Conservation (phyloP, 1,140 invertebrate genomes). For the Trialeurodes vaporariorum region DNA sequence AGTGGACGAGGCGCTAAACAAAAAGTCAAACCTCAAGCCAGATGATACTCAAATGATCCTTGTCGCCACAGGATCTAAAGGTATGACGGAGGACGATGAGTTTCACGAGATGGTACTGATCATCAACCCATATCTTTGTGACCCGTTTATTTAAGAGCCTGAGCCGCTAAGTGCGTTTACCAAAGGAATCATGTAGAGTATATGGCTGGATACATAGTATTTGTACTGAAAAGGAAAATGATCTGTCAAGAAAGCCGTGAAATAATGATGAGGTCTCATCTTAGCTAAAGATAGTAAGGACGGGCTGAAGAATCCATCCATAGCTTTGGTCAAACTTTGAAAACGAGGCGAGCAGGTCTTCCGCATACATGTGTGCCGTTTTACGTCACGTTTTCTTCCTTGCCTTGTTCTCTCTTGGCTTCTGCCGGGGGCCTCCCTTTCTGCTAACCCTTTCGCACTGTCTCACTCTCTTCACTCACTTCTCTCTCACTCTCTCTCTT, state of each 20-base stretch:
- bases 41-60: neutral
- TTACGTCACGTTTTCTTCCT: too few species aligned
- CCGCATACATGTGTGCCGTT: too few species aligned
- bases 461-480: too few species aligned
- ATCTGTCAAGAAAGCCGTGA: neutral
- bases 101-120: neutral
- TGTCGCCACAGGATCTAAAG: neutral
- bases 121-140: neutral
- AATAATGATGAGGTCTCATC: neutral
- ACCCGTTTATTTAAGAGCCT: neutral
- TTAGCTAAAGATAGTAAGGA: neutral
- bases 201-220: neutral
- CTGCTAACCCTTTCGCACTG: too few species aligned
- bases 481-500: too few species aligned
- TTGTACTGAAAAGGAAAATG: neutral
- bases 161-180: neutral
- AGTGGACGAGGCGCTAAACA: constrained; percentile 17
- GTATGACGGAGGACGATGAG: neutral
- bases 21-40: constrained; percentile 8
- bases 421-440: too few species aligned
- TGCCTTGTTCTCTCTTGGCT: too few species aligned
- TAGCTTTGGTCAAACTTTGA: neutral
- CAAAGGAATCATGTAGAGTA: neutral
- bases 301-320: too few species aligned
- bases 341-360: neutral